Conservation (phyloP, 1,140 invertebrate genomes). For the Trachelipus rathkii region DNA sequence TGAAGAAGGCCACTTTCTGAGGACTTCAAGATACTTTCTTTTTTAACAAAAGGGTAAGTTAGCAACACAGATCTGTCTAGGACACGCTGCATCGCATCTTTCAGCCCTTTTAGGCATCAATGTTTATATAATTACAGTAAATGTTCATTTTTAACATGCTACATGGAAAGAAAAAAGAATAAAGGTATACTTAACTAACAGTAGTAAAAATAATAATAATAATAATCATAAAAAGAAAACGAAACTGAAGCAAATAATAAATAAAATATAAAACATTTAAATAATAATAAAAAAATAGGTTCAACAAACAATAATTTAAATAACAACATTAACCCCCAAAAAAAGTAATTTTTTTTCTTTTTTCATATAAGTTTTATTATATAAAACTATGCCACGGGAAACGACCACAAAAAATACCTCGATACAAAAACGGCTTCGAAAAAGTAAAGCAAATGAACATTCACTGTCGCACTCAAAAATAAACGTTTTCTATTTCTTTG, state of each 20-base stretch:
- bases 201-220: not conserved
- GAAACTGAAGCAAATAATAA: not conserved
- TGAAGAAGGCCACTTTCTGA: conserved; percentile 1
- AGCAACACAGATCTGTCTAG: not conserved
- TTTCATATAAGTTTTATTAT: too few relatives aligned
- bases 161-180: not conserved
- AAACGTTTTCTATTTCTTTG: too few relatives aligned
- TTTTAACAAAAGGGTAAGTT: not conserved
- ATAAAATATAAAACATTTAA: not conserved
- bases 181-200: not conserved
- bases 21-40: conserved; percentile 1
- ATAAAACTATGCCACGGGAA: too few relatives aligned
- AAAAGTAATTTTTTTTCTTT: too few relatives aligned
- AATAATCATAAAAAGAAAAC: not conserved
- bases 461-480: too few relatives aligned
- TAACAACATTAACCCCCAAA: too few relatives aligned
- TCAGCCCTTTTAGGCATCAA: not conserved
- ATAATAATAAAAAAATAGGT: not conserved
- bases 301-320: too few relatives aligned
- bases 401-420: too few relatives aligned
- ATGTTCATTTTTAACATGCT: not conserved
- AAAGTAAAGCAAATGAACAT: too few relatives aligned
- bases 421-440: too few relatives aligned
- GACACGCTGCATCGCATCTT: not conserved
- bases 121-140: not conserved